Conservation (phyloP, 2,113 vertebrate genomes). For the Pterocles gutturalis region DNA sequence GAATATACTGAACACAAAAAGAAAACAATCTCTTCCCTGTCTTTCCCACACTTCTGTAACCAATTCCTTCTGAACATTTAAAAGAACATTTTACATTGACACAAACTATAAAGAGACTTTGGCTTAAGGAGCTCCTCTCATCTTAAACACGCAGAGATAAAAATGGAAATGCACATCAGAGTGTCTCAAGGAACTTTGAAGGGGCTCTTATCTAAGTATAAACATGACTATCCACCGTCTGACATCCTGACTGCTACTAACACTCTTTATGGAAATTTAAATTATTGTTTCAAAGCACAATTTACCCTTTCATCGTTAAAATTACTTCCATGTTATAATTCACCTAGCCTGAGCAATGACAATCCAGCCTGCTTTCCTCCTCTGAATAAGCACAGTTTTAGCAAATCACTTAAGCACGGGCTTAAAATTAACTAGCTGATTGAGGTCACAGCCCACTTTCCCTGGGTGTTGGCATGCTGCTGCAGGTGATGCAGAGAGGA, state of each 20-base stretch:
- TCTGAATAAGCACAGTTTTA: constrained; percentile 43
- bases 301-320: not conserved
- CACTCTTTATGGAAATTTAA: not conserved
- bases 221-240: not conserved
- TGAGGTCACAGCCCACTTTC: constrained; percentile 62
- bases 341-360: not conserved
- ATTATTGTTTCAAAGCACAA: not conserved
- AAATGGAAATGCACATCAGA: not conserved
- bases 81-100: not conserved
- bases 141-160: constrained; percentile 28
- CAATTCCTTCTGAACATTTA: not conserved
- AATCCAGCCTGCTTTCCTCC: constrained; percentile 18
- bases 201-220: not conserved
- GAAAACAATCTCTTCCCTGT: not conserved
- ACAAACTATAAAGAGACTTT: not conserved
- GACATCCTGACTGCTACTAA: not conserved
- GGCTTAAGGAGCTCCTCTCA: not conserved
- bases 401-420: constrained; percentile 24
- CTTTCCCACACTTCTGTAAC: not conserved
- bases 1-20: not conserved
- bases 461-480: not conserved
- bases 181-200: not conserved
- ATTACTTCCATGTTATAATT: not conserved
- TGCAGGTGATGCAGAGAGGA: constrained; percentile 20
- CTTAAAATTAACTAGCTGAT: constrained; percentile 65